These are phyloP conservation scores for Pomacea canaliculata DNA, from an alignment of 2,888 invertebrate species.

Conservation along the genomic window DNA sequence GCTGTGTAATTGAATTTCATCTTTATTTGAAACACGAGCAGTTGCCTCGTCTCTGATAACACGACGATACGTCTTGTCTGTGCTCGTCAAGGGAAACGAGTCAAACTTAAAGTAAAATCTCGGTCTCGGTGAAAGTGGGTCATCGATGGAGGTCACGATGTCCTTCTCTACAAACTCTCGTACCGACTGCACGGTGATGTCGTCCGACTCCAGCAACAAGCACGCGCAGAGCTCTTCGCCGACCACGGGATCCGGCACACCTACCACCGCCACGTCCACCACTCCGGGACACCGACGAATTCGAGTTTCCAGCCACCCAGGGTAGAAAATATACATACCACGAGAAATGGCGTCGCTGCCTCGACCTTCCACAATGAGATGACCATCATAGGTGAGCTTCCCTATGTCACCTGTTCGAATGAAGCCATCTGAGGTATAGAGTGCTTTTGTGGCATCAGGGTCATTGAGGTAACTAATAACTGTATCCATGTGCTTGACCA, in stretches of 20 bases:
- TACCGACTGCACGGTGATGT: constrained; percentile 13
- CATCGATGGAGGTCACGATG: constrained; percentile 7
- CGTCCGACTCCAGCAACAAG: constrained; percentile 1
- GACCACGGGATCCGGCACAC: constrained; percentile 19
- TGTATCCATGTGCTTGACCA: constrained; percentile 1
- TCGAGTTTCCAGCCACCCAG: constrained; percentile 16
- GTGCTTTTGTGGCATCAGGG: constrained; percentile 6
- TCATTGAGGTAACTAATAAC: constrained; percentile 13
- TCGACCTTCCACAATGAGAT: constrained; percentile 10
- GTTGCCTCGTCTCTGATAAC: not conserved
- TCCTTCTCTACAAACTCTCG: constrained; percentile 10
- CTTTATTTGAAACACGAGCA: too few relatives aligned
- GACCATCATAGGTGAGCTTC: not conserved
- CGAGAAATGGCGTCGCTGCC: constrained; percentile 18
- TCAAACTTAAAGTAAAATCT: constrained; percentile 7
- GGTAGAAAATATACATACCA: constrained; percentile 23
- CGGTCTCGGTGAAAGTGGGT: constrained; percentile 11
- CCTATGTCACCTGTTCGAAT: constrained; percentile 21
- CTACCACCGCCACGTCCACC: constrained; percentile 14
- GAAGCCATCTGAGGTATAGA: constrained; percentile 16
- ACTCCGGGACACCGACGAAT: constrained; percentile 17
- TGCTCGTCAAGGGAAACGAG: constrained; percentile 5
- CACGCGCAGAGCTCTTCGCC: constrained; percentile 24
- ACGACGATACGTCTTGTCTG: not conserved
- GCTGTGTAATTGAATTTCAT: too few relatives aligned